Evolutionary conservation across 2,888 invertebrate species (phyloP).

Genomic region (Limenitis camilla): DNA sequence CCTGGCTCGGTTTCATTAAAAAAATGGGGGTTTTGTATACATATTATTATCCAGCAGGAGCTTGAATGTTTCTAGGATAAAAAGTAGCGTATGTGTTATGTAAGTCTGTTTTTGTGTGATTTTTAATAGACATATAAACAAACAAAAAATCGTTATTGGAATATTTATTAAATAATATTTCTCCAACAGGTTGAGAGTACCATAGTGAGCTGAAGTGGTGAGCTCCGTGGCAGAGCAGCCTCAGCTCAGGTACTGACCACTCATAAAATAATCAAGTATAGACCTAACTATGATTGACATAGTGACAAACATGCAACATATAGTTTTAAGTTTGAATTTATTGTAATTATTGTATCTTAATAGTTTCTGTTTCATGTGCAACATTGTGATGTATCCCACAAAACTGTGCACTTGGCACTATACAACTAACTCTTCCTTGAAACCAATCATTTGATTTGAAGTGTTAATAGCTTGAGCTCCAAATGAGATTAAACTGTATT

Average conservation of each 20-base stretch:
- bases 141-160: not conserved
- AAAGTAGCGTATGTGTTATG: too few species aligned
- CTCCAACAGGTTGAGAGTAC: constrained; percentile 51
- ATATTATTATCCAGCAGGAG: too few species aligned
- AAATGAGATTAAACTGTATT: constrained; percentile 18
- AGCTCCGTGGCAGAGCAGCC: constrained; percentile 42
- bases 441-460: not conserved
- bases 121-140: not conserved
- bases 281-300: constrained; percentile 67
- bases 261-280: constrained; percentile 45
- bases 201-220: constrained; percentile 57
- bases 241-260: constrained; percentile 62
- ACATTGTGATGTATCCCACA: constrained; percentile 9
- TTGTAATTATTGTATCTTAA: constrained; percentile 19
- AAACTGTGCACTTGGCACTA: not conserved
- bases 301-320: constrained; percentile 65
- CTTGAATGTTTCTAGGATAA: too few species aligned
- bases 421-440: constrained; percentile 1
- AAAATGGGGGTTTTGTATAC: too few species aligned
- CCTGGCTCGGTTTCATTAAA: too few species aligned
- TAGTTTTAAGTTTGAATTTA: constrained; percentile 31
- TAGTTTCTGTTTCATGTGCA: constrained; percentile 20
- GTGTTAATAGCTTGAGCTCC: constrained; percentile 2
- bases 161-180: constrained; percentile 9
- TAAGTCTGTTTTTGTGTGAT: not conserved